Base-by-base conservation (phyloP, 2,113 vertebrate species). In the Pangasianodon hypophthalmus region DNA sequence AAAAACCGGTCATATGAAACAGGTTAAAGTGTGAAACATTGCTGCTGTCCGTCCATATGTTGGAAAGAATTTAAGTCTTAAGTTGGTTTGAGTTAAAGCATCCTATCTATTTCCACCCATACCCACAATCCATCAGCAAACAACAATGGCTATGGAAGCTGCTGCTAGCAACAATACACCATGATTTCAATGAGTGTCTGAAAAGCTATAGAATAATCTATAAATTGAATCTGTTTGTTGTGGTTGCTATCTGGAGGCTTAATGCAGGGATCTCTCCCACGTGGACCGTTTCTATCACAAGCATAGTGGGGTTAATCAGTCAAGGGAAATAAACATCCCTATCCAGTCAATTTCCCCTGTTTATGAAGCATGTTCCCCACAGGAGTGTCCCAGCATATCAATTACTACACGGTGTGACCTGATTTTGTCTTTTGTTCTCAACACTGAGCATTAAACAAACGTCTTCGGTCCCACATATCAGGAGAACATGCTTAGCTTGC, bases 21-120 rank as follows among this genome's bases (percentile, higher is more conserved):
- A 90, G 92, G 94, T 93, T 92, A 94, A 93, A 91, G 92, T 91
- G 89, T 91, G 91, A 75, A 94, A 93, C 92, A 93, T 94, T 93
- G 92, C 94, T 94, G 94, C 91, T 93, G 92, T 85, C 54, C 18
- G 83, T 89, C 88, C 88, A 92, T 94, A 94, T 93, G 88, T 26
- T 82, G 88, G 81, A 87, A 73, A 93, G 92, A 71, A 94, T 93
- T 94, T 92, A 92, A 37, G 37, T 94, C 91, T 91, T 85, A 69
- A 88, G 83, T 92, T 92, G 62, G 32, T 54, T 77, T 93, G 92
- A 90, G 90, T 90, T 93, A 90, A 93, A 60, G 46, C 41, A 88
- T 46, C 83, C 84, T 88, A 50, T 80, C 88, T 86, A 52, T 92
- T 88, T 88, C n/a, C 60, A 44, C 37, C 48, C 32, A 41, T 71